These are phyloP conservation scores for Cartodere bifasciata DNA, from an alignment of 2,888 invertebrate genomes.

Conservation along the genomic window DNA sequence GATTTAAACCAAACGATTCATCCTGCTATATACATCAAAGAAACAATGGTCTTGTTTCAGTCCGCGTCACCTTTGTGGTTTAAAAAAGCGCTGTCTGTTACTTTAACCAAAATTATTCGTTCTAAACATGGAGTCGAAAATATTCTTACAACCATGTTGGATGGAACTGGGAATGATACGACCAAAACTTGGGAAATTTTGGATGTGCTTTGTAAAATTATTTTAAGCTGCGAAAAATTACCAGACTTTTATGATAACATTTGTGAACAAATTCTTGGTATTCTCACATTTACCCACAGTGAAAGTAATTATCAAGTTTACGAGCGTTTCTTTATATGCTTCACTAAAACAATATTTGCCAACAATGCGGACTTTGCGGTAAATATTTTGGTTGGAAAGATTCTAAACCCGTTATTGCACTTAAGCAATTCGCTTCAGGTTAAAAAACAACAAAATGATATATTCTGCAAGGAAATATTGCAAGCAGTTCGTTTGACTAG, in stretches of 20 bases:
- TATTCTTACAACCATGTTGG: constrained; percentile 50
- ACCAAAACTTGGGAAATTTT: constrained; percentile 54
- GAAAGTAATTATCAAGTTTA: no score
- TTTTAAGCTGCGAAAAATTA: constrained; percentile 43
- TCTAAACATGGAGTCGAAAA: constrained; percentile 50
- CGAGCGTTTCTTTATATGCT: no score
- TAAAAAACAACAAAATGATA: no score
- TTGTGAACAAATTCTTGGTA: constrained; percentile 39
- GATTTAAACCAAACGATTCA: constrained; percentile 43
- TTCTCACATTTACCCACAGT: no score
- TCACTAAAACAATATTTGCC: no score
- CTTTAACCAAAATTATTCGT: constrained; percentile 46
- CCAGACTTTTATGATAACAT: constrained; percentile 43
- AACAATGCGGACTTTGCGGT: no score
- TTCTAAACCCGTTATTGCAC: no score
- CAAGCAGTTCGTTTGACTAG: no score
- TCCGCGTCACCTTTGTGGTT: constrained; percentile 49
- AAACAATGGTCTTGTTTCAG: constrained; percentile 54
- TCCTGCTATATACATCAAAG: constrained; percentile 50
- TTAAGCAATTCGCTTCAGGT: no score
- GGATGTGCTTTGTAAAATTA: constrained; percentile 51
- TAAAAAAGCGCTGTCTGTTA: constrained; percentile 44
- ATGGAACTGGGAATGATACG: constrained; percentile 31
- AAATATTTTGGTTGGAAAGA: no score
- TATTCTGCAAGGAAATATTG: no score